Base-by-base conservation (phyloP, 2,888 invertebrate genomes). In the Lepetodrilus schrolli region DNA sequence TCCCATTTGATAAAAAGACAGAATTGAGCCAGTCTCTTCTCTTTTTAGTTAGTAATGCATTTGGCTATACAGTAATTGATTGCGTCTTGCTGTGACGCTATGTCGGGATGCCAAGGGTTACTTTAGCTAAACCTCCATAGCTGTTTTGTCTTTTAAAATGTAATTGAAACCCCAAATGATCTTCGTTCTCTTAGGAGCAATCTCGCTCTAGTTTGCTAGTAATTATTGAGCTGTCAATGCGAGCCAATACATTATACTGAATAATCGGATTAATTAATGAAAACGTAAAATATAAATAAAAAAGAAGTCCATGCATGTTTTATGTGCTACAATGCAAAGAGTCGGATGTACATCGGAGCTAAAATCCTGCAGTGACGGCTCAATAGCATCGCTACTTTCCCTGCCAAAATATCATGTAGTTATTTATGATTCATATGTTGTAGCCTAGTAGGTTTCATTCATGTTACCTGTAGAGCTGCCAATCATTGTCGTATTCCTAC, bases 231-330 rank as follows among this genome's bases (percentile, higher is more conserved):
- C 58, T 58, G 58, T 58, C 58, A 58, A 23, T 58, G 8, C 17
- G 21, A n/a, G 34, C 17, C 58, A 13, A 58, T 58, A 58, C 26
- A 58, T 58, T 58, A 58, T 23, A 5, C n/a, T n/a, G 58, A 58
- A 58, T 58, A 58, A 58, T 58, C 58, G 58, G 58, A 58, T 58
- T 58, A 58, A 58, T 58, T 58, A 58, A 23, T 58, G 30, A 23
- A 34, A 58, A 43, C 43, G 17, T 43, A 17, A 17, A 43, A n/a
- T n/a, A n/a, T n/a, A n/a, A n/a, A n/a, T n/a, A 43, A 43, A 43
- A 43, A 43, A 17, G 43, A 43, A 43, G 13, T 7, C 43, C 1
- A 17, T 43, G 43, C 17, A 43, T 43, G 17, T 43, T 43, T 43
- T 43, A 17, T 13, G 43, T 43, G 43, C 17, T 10, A 43, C 17